Conservation (phyloP, 2,113 vertebrate species). For the human region DNA sequence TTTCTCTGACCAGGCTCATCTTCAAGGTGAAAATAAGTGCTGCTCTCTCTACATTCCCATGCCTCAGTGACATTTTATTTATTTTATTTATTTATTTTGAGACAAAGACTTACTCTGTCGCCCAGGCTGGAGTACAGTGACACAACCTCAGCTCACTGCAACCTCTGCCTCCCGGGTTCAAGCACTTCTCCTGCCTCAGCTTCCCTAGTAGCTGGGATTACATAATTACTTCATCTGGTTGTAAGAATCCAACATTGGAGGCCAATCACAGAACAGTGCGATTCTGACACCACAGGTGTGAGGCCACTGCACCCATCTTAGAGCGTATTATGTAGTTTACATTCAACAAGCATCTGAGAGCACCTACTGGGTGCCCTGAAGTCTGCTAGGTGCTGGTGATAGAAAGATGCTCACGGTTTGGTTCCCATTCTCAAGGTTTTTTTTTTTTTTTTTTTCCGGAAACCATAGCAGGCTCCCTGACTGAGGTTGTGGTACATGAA, state of each 20-base stretch:
- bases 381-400: too few relatives aligned
- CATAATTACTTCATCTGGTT: background rate
- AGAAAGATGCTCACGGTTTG: background rate
- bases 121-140: too few relatives aligned
- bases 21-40: background rate
- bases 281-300: background rate
- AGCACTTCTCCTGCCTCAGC: too few relatives aligned
- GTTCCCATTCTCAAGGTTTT: background rate
- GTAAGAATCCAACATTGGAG: background rate
- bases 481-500: background rate
- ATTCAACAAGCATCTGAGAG: background rate
- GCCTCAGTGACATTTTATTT: background rate
- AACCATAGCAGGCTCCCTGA: background rate
- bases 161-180: too few relatives aligned
- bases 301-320: background rate
- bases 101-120: too few relatives aligned
- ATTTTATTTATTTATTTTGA: too few relatives aligned
- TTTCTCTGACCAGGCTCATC: background rate
- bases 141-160: too few relatives aligned
- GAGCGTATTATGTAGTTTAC: background rate
- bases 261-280: background rate
- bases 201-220: too few relatives aligned
- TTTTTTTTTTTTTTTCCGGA: background rate
- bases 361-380: background rate
- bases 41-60: background rate